These are phyloP conservation scores for Ferrisia virgata DNA, from an alignment of 2,888 invertebrate genomes.

Conservation along the genomic window DNA sequence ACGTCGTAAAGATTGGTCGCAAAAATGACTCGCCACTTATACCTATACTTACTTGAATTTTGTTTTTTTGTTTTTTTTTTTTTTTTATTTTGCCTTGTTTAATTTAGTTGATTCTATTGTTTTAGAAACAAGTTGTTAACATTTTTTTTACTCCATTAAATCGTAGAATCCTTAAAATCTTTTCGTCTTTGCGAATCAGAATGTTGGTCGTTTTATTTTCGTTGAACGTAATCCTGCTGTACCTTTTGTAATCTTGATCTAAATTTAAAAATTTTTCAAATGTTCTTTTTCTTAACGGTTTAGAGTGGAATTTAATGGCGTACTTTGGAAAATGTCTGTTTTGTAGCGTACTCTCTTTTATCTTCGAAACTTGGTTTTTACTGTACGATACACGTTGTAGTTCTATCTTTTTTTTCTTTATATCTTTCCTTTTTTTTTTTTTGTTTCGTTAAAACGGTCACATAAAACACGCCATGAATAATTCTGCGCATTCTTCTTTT, in stretches of 20 bases:
- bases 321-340: slow-evolving; percentile 30
- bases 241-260: slow-evolving; percentile 31
- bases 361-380: slow-evolving; percentile 9
- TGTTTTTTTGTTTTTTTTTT: background rate
- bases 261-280: slow-evolving; percentile 35
- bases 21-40: background rate
- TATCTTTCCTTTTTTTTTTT: background rate
- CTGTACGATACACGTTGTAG: background rate
- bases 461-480: slow-evolving; percentile 16
- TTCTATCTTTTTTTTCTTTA: too few relatives aligned
- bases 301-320: slow-evolving; percentile 19
- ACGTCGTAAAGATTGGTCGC: background rate
- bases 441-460: background rate
- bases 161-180: slow-evolving; percentile 11
- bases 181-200: slow-evolving; percentile 1
- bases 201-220: background rate
- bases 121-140: slow-evolving; percentile 32
- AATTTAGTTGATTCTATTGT: slow-evolving; percentile 25
- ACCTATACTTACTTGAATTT: too few relatives aligned
- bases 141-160: slow-evolving; percentile 32
- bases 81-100: background rate
- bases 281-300: slow-evolving; percentile 33
- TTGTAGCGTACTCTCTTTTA: slow-evolving; percentile 17
- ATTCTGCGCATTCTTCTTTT: background rate
- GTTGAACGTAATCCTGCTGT: slow-evolving; percentile 13